Conservation (phyloP, 2,888 invertebrate genomes). For the Charanyca ferruginea region DNA sequence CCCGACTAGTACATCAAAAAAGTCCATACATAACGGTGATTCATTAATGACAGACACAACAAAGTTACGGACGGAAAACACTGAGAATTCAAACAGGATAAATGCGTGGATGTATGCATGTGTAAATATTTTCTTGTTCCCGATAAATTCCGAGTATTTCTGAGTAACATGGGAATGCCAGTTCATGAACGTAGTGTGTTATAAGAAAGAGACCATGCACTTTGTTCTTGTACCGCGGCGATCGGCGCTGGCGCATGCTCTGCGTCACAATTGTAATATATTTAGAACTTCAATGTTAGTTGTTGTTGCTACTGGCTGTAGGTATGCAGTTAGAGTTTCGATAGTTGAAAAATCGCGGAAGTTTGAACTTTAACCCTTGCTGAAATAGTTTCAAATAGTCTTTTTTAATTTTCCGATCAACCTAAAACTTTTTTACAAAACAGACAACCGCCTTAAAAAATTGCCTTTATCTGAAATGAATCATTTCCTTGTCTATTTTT, state of each 20-base stretch:
- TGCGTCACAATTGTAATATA: constrained; percentile 31
- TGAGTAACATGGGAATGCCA: neutral
- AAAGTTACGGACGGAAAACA: neutral
- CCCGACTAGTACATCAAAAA: constrained; percentile 9
- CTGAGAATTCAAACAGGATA: constrained; percentile 5
- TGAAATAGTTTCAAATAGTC: too few relatives aligned
- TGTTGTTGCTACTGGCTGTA: constrained; percentile 1
- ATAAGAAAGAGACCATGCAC: constrained; percentile 17
- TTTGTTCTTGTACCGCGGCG: constrained; percentile 20
- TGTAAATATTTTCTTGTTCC: constrained; percentile 24
- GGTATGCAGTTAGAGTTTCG: neutral
- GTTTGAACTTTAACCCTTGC: too few relatives aligned
- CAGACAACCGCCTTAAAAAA: too few relatives aligned
- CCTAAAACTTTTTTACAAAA: too few relatives aligned
- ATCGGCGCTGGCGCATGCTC: constrained; percentile 13
- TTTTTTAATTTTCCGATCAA: too few relatives aligned
- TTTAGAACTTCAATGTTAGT: constrained; percentile 22
- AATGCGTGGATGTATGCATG: neutral
- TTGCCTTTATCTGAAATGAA: too few relatives aligned
- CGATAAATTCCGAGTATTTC: constrained; percentile 13
- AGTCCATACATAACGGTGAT: constrained; percentile 20
- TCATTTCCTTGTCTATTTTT: too few relatives aligned
- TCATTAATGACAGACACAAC: constrained; percentile 45
- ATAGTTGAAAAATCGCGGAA: too few relatives aligned
- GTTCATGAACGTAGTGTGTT: constrained; percentile 16